These are phyloP conservation scores for Dinothrombium tinctorium DNA, from an alignment of 1,140 invertebrate genomes.

Conservation along the genomic window DNA sequence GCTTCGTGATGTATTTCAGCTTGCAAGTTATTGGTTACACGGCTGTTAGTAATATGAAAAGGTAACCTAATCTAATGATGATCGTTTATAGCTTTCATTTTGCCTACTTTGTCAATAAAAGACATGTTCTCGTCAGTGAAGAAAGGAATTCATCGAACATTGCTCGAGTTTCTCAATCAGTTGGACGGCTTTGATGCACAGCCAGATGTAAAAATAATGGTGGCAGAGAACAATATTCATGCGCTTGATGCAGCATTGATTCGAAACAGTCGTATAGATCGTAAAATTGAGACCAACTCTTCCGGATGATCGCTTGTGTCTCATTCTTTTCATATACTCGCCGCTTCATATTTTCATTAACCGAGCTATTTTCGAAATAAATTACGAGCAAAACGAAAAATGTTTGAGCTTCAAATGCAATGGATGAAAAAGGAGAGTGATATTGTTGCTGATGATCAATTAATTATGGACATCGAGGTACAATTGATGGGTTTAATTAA, in stretches of 20 bases:
- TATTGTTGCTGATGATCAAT: too few relatives aligned
- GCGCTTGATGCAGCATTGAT: not conserved
- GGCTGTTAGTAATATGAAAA: too few relatives aligned
- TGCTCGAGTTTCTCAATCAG: not conserved
- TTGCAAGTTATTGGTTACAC: too few relatives aligned
- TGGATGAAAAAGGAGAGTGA: too few relatives aligned
- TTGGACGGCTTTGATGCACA: not conserved
- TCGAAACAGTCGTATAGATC: not conserved
- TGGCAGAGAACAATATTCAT: not conserved
- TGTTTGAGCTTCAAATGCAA: slow-evolving; percentile 77
- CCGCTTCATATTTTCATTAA: too few relatives aligned
- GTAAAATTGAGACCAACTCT: not conserved
- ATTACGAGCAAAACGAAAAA: slow-evolving; percentile 79
- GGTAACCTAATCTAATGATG: too few relatives aligned
- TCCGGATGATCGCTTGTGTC: slow-evolving; percentile 13
- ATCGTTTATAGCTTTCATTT: too few relatives aligned
- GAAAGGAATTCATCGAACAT: not conserved
- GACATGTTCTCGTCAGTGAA: not conserved
- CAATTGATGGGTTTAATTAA: too few relatives aligned
- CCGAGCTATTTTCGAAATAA: not conserved
- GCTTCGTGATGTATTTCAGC: too few relatives aligned
- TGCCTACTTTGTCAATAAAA: too few relatives aligned
- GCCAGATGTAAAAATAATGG: not conserved
- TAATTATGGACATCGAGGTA: too few relatives aligned
- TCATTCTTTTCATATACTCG: too few relatives aligned